These are phyloP conservation scores for Lasioglossum vierecki DNA, from an alignment of 2,888 invertebrate species.

Conservation along the genomic window DNA sequence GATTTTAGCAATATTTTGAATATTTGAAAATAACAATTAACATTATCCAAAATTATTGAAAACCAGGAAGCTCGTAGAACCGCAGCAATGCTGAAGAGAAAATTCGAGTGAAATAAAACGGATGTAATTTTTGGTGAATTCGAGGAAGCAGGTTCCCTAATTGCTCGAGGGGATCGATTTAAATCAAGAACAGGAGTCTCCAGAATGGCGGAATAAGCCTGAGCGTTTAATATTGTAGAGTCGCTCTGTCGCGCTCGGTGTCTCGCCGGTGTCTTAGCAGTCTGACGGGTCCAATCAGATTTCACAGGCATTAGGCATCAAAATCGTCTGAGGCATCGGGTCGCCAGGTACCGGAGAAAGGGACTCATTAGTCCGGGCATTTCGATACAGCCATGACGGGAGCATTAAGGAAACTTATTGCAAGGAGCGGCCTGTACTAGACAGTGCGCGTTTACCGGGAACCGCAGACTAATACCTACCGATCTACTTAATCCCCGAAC, in stretches of 20 bases:
- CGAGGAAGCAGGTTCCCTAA: background rate
- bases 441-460: conserved; percentile 70
- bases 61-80: too few relatives aligned
- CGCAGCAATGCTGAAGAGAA: background rate
- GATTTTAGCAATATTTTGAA: too few relatives aligned
- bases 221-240: background rate
- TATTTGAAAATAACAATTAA: too few relatives aligned
- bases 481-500: conserved; percentile 77
- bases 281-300: conserved; percentile 7
- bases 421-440: conserved; percentile 66
- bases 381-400: conserved; percentile 39
- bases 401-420: conserved; percentile 73
- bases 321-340: background rate
- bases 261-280: background rate
- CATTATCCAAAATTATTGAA: too few relatives aligned
- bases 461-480: conserved; percentile 75
- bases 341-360: background rate
- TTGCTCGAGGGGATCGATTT: background rate
- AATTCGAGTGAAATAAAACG: background rate
- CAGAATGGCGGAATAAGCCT: background rate
- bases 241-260: background rate
- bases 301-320: conserved; percentile 7
- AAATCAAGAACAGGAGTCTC: background rate
- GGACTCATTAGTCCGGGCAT: conserved; percentile 38
- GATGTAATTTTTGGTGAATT: background rate